Conservation (phyloP, 2,888 invertebrate genomes). For the Criorhina ranunculi region DNA sequence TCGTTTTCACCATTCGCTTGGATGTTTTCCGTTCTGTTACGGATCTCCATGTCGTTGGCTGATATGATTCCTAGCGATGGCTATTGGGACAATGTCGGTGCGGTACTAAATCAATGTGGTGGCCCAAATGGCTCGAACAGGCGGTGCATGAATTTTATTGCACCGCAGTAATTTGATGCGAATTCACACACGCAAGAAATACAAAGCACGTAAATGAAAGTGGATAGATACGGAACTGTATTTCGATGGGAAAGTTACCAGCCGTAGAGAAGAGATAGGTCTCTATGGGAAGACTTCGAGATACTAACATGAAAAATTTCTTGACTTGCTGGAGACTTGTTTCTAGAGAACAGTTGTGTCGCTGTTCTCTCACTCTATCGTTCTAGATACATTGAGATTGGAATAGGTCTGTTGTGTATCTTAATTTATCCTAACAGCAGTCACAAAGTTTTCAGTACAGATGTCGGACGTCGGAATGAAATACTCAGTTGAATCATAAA, state of each 20-base stretch:
- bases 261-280: neutral
- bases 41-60: conserved; percentile 44
- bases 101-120: conserved; percentile 39
- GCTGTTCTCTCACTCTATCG: neutral
- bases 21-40: conserved; percentile 46
- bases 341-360: conserved; percentile 4
- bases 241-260: conserved; percentile 27
- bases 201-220: conserved; percentile 49
- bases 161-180: conserved; percentile 21
- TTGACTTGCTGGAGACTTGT: neutral
- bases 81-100: conserved; percentile 16
- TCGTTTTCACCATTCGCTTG: conserved; percentile 46
- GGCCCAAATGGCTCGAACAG: conserved; percentile 25
- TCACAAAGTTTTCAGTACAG: neutral
- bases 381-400: conserved; percentile 14
- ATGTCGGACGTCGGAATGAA: neutral
- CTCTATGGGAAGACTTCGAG: conserved; percentile 25
- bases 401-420: neutral
- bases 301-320: conserved; percentile 24
- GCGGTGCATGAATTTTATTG: conserved; percentile 53
- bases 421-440: neutral
- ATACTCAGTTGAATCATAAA: neutral
- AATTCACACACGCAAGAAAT: conserved; percentile 53
- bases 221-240: conserved; percentile 16
- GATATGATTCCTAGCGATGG: conserved; percentile 35